Base-by-base conservation (phyloP, 2,113 vertebrate genomes). In the Todiramphus chloris region DNA sequence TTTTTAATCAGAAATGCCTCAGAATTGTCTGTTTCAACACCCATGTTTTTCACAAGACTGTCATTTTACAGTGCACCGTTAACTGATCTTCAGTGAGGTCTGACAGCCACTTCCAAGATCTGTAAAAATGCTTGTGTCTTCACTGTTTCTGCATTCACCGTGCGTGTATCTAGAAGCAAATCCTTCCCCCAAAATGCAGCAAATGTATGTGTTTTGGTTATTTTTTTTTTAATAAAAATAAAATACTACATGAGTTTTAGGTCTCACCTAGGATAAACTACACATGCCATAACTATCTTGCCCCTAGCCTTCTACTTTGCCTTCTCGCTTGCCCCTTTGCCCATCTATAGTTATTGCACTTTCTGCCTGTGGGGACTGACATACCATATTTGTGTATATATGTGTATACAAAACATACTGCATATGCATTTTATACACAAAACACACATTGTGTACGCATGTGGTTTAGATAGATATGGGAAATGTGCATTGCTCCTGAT, bases 361-460 rank as follows among this genome's bases (percentile, higher is more conserved):
- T 73, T 64, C 39, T 83, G 37, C 35, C 73, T 93, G 16, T 21
- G 8, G 20, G 44, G 39, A 48, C 39, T 48, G 79, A 62, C 4
- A 4, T 37, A 25, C 8, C 14, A 3, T 25, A 53, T 58, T 66
- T 77, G 5, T 63, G 12, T 51, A 13, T 16, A 5, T 16, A 18
- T 14, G 27, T 74, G 37, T 55, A 33, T 6, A 39, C 24, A 30
- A 4, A 59, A 41, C 25, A 33, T 7, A 44, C 14, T 44, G 5
- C 21, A 10, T 35, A 37, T 7, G 13, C 39, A 46, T 35, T 74
- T 3, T 11, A 46, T 24, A 13, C 16, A 67, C 8, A 16, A 16
- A 28, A 10, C 14, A 28, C 4, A 16, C 8, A 5, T 4, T n/a
- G 5, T 18, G 8, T 63, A 31, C 0, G 0, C 25, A 5, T 33